phyloP scores from a whole-genome alignment of 1,140 invertebrate genomes.

The Telenomus remus region DNA sequence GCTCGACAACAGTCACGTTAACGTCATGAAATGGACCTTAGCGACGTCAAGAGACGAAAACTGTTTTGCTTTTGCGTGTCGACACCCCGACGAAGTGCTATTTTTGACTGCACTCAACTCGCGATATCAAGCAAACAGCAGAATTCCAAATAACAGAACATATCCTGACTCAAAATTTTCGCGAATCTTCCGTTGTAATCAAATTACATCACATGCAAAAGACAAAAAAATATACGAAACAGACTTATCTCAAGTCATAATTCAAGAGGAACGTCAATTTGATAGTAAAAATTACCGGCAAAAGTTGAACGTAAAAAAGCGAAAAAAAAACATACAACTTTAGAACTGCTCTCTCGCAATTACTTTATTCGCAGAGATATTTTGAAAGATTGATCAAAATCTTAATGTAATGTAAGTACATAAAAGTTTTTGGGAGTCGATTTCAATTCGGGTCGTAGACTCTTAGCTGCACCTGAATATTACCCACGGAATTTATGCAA shows the following conservation, averaged over 20 bases:
- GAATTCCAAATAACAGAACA: constrained; percentile 39
- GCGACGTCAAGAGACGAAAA: constrained; percentile 41
- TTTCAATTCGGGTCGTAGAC: constrained; percentile 46
- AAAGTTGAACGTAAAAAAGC: no score
- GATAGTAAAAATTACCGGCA: no score
- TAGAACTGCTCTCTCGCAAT: no score
- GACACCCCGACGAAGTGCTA: constrained; percentile 31
- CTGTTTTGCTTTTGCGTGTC: constrained; percentile 31
- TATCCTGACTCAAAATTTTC: constrained; percentile 17
- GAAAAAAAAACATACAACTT: no score
- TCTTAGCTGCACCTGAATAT: constrained; percentile 53
- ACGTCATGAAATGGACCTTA: constrained; percentile 55
- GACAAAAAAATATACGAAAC: no score
- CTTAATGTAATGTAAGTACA: no score
- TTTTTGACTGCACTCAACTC: constrained; percentile 30
- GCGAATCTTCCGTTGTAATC: no score
- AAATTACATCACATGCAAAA: no score
- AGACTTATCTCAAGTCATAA: no score
- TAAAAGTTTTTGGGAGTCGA: constrained; percentile 36
- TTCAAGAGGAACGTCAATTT: no score
- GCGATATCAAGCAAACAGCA: constrained; percentile 29
- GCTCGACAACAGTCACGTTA: constrained; percentile 55
- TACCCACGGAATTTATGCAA: constrained; percentile 51
- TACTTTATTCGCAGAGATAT: no score
- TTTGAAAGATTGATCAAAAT: no score